Conservation (phyloP, 2,113 vertebrate species). For the Brachirus orientalis region DNA sequence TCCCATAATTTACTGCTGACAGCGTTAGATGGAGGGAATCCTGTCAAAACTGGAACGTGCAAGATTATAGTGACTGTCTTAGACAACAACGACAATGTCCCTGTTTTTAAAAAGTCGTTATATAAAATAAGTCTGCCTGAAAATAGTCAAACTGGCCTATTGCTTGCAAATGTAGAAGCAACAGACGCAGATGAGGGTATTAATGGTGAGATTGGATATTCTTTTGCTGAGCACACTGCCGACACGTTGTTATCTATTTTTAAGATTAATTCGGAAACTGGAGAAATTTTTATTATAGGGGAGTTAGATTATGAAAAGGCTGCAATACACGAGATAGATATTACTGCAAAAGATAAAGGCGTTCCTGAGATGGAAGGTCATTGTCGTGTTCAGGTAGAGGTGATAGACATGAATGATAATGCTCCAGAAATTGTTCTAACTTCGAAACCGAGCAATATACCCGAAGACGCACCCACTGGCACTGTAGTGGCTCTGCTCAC, state of each 20-base stretch:
- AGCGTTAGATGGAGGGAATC: slow-evolving; percentile 72
- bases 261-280: slow-evolving; percentile 40
- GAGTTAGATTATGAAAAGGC: slow-evolving; percentile 63
- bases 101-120: slow-evolving; percentile 79
- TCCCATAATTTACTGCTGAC: slow-evolving; percentile 79
- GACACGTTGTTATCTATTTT: slow-evolving; percentile 52
- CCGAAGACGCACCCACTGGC: slow-evolving; percentile 56
- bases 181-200: slow-evolving; percentile 74
- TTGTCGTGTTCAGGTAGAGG: slow-evolving; percentile 60
- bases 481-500: slow-evolving; percentile 70
- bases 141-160: slow-evolving; percentile 73
- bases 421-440: slow-evolving; percentile 82
- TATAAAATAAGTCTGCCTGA: slow-evolving; percentile 85
- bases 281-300: slow-evolving; percentile 58
- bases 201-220: slow-evolving; percentile 72
- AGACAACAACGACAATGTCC: slow-evolving; percentile 90
- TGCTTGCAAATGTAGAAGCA: slow-evolving; percentile 80
- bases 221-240: slow-evolving; percentile 60
- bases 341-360: slow-evolving; percentile 73
- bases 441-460: slow-evolving; percentile 53
- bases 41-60: slow-evolving; percentile 60
- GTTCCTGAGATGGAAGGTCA: slow-evolving; percentile 76
- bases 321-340: slow-evolving; percentile 47
- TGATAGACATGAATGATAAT: slow-evolving; percentile 84
- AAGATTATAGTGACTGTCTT: slow-evolving; percentile 60